phyloP scores from a whole-genome alignment of 2,888 invertebrate genomes.

The Odontothrips loti region DNA sequence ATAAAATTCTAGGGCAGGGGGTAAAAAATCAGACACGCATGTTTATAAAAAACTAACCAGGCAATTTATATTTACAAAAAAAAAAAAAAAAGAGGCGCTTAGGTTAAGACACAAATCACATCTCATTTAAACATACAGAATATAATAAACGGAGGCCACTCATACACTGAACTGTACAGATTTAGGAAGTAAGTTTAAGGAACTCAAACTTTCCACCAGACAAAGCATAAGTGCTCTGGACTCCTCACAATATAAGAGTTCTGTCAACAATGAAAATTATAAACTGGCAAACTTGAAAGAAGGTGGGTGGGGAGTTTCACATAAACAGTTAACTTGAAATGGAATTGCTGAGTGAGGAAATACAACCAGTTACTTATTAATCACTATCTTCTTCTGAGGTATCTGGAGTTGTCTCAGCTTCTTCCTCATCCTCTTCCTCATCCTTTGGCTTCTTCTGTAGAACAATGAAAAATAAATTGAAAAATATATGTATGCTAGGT shows the following conservation, averaged over 20 bases:
- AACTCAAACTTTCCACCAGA: too few species aligned
- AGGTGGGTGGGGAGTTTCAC: not conserved
- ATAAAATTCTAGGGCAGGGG: too few species aligned
- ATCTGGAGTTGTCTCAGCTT: not conserved
- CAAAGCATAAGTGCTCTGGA: too few species aligned
- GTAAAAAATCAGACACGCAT: not conserved
- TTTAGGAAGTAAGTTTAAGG: too few species aligned
- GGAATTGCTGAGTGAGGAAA: not conserved
- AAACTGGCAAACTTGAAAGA: not conserved
- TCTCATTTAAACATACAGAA: not conserved
- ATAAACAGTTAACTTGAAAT: not conserved
- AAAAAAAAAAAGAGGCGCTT: not conserved
- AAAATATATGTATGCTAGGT: not conserved
- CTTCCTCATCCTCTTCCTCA: not conserved
- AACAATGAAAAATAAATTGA: not conserved
- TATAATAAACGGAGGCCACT: not conserved
- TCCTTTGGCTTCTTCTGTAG: not conserved
- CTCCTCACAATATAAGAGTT: not conserved
- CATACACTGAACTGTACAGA: not conserved
- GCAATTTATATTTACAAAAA: not conserved
- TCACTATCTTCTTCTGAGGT: not conserved
- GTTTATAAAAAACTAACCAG: not conserved
- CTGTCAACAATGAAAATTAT: not conserved
- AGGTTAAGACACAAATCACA: not conserved
- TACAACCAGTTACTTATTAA: not conserved